These are phyloP conservation scores for Beaufortia kweichowensis DNA, from an alignment of 2,113 vertebrate genomes.

Conservation along the genomic window DNA sequence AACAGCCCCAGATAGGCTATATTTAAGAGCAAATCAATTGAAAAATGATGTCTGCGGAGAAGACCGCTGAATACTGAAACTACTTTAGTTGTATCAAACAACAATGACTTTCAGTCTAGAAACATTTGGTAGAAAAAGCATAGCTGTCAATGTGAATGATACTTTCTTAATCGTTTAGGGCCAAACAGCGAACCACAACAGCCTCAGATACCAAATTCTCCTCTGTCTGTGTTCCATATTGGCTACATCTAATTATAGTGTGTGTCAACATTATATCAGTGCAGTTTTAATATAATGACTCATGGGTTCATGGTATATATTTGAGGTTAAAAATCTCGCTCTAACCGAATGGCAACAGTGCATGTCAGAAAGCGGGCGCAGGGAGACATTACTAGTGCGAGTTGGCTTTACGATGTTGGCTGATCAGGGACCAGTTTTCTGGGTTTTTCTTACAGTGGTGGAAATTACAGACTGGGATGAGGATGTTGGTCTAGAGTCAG, in stretches of 20 bases:
- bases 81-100: not conserved
- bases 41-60: constrained; percentile 12
- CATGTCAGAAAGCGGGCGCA: constrained; percentile 6
- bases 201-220: not conserved
- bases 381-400: not conserved
- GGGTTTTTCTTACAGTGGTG: constrained; percentile 4
- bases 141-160: not conserved
- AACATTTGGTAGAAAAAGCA: not conserved
- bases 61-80: not conserved
- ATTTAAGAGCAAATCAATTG: not conserved
- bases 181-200: constrained; percentile 12
- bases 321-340: constrained; percentile 23
- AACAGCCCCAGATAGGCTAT: not conserved
- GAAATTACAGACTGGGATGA: constrained; percentile 4
- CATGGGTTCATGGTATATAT: constrained; percentile 4
- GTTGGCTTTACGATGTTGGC: not conserved
- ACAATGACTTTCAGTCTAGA: constrained; percentile 4
- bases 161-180: constrained; percentile 2
- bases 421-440: constrained; percentile 1
- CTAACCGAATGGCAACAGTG: constrained; percentile 15
- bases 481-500: not conserved
- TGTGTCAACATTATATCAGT: constrained; percentile 14
- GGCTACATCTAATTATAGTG: constrained; percentile 36
- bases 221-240: constrained; percentile 12
- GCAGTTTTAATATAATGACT: constrained; percentile 25